These are phyloP conservation scores for Elephas maximus DNA, from an alignment of 2,113 vertebrate genomes.

Conservation along the genomic window DNA sequence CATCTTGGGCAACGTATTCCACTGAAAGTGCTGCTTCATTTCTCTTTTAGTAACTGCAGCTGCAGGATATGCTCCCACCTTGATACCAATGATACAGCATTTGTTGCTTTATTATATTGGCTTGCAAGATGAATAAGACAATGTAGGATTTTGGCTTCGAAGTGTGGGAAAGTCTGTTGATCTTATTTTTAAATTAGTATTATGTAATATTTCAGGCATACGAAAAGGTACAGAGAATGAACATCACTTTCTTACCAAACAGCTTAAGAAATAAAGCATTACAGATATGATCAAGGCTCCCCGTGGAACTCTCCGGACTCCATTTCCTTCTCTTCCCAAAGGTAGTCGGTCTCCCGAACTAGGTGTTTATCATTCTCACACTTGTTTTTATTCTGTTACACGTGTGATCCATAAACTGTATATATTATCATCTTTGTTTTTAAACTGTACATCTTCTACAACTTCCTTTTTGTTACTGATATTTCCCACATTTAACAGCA, in stretches of 20 bases:
- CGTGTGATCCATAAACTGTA: constrained; percentile 25
- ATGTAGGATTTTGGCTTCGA: background rate
- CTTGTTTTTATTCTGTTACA: constrained; percentile 7
- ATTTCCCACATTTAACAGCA: constrained; percentile 47
- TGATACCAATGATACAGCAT: background rate
- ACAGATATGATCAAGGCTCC: background rate
- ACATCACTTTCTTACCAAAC: constrained; percentile 3
- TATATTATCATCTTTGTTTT: background rate
- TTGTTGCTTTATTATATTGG: background rate
- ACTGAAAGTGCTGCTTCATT: background rate
- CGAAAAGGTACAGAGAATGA: background rate
- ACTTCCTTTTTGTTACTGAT: constrained; percentile 8
- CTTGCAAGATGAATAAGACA: background rate
- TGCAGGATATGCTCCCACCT: background rate
- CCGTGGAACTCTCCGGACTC: background rate
- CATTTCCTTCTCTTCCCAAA: constrained; percentile 20
- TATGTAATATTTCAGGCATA: constrained; percentile 42
- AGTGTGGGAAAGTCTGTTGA: background rate
- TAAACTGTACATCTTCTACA: constrained; percentile 15
- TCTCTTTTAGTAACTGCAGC: constrained; percentile 10
- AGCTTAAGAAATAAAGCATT: constrained; percentile 55
- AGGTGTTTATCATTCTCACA: background rate
- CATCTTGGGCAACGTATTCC: background rate
- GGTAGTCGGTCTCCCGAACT: constrained; percentile 16
- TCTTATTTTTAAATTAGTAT: constrained; percentile 36